Evolutionary conservation across 2,888 invertebrate genomes (phyloP), one percentile per base, ranked within the genome.

Genomic region (Anodontia alba): DNA sequence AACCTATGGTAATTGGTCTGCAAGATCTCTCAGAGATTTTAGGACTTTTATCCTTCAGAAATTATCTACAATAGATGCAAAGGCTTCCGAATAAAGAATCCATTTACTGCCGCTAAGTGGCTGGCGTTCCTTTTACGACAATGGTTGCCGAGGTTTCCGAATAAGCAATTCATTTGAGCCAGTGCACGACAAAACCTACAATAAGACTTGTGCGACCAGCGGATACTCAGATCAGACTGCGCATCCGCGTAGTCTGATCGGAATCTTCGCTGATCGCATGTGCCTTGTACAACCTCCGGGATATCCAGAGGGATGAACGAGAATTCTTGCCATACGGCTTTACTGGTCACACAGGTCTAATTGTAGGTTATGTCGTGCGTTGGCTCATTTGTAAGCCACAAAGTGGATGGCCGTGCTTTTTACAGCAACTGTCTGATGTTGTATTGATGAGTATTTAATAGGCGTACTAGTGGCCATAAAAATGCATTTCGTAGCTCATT

Each of bases 401-500:
- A 62, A 62, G 62, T 62, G 33, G 62, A 33, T 62, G 62, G 62
- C 33, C 62, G 62, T 62, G 62, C 62, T 62, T 62, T 62, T 62
- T 33, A 62, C 62, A 62, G 33, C 62, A 62, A 12, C 23, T 62
- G 62, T 33, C 62, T 62, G 62, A 62, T 62, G 33, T 62, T 62
- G 62, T 62, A 62, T 62, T 62, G 62, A 62, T 62, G 62, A 33
- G 31, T 33, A 62, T 62, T 62, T 62, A 62, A 62, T 62, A 62
- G 62, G 62, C 62, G 62, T 62, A 62, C 62, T 62, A 62, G 62
- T 69, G 46, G 43, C 29, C 69, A 46, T 69, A 69, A 85, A 80
- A 81, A 72, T 71, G 77, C 73, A 71, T 76, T 85, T 78, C 79
- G 80, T 80, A 79, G 80, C 75, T 78, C 81, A 78, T 82, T 85